Percentiles rank a stretch among this genome's conserved stretches.
Conservation (phyloP, 2,888 invertebrate genomes). For the Allygus modestus region DNA sequence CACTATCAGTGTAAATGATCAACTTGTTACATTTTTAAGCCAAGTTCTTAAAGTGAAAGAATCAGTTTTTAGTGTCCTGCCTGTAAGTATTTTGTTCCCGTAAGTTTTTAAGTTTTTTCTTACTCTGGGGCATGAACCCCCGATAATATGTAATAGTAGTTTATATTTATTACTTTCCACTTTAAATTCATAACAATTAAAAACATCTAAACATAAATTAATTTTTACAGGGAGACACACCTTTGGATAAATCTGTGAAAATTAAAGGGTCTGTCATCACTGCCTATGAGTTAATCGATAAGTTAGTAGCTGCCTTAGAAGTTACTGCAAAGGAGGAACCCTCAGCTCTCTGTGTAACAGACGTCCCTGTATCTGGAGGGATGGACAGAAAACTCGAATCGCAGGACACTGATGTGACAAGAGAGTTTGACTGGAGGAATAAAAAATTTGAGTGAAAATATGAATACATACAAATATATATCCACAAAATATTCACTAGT, state of each 20-base stretch:
- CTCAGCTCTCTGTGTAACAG: background rate
- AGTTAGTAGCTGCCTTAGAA: conserved; percentile 43
- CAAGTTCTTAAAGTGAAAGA: background rate
- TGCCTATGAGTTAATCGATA: conserved; percentile 39
- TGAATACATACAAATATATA: background rate
- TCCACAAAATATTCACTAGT: too few relatives aligned
- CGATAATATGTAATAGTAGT: too few relatives aligned
- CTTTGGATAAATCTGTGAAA: background rate
- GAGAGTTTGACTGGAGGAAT: conserved; percentile 45
- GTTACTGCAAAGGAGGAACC: conserved; percentile 39
- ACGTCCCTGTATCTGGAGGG: background rate
- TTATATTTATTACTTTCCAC: background rate
- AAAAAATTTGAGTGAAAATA: background rate
- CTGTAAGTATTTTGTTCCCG: conserved; percentile 14
- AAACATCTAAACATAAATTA: background rate
- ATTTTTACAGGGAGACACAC: background rate
- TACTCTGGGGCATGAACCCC: too few relatives aligned
- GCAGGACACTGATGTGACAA: background rate
- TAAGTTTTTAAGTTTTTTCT: too few relatives aligned
- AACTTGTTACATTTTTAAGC: conserved; percentile 33
- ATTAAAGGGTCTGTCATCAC: background rate
- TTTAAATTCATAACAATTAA: background rate
- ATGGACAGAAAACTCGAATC: background rate
- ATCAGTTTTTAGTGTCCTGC: background rate
- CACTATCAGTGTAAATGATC: background rate